These are phyloP conservation scores for Helicoverpa assulta DNA, from an alignment of 2,888 invertebrate species.

Conservation along the genomic window DNA sequence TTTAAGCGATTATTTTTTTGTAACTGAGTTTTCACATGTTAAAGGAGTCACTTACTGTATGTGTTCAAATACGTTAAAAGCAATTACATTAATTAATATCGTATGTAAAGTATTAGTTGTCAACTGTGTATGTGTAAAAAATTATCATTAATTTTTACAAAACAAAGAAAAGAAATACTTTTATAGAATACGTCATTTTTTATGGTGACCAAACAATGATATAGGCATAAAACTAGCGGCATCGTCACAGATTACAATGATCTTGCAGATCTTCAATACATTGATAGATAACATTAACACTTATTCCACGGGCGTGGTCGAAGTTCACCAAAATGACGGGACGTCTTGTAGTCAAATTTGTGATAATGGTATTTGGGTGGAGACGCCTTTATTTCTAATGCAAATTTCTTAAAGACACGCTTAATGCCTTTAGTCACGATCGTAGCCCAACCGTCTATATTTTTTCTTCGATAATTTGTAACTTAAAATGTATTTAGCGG, in stretches of 20 bases:
- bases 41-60: no score
- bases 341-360: conserved; percentile 62
- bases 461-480: conserved; percentile 9
- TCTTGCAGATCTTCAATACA: conserved; percentile 67
- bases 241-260: conserved; percentile 63
- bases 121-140: no score
- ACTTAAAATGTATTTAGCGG: no score
- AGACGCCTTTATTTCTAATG: conserved; percentile 66
- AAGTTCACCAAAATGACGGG: conserved; percentile 63
- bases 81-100: no score
- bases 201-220: not conserved
- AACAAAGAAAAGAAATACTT: no score
- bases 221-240: conserved; percentile 4
- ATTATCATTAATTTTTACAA: no score
- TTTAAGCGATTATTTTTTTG: no score
- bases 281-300: conserved; percentile 71
- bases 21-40: no score
- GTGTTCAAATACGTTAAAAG: no score
- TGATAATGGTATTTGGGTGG: conserved; percentile 65
- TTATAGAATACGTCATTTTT: no score
- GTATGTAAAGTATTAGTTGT: no score
- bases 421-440: conserved; percentile 66
- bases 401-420: conserved; percentile 69
- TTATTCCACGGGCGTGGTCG: conserved; percentile 68
- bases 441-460: conserved; percentile 34